Base-by-base conservation (phyloP, 2,888 invertebrate genomes). In the Melanotus villosus region DNA sequence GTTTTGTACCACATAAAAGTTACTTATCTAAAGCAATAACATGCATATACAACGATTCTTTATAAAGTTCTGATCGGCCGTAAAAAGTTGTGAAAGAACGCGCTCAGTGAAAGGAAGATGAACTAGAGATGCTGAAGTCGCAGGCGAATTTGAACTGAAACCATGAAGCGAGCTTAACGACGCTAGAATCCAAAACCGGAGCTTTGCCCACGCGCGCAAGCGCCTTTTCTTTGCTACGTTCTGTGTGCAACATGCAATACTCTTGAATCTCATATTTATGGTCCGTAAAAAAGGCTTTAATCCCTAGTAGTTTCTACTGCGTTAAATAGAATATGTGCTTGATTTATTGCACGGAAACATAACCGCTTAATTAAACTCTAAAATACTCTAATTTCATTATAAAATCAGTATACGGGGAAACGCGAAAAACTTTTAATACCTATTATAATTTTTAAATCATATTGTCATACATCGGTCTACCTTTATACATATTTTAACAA, bases 181-280 rank as follows among this genome's bases (percentile, higher is more conserved):
- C 52, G 64, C 69, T 34, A 52, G 66, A 69, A 69, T 66, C 69
- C 68, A 69, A 72, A 71, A 70, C 59, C 60, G 66, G 50, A 50
- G 50, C 54, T 66, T 69, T 66, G 58, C 26, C 50, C 36, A 45
- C 52, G 30, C 50, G 72, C 72, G 69, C 72, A 72, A 63, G 69
- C 72, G 72, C 26, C 34, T 26, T 16, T 19, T 16, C 12, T 30
- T 32, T 50, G 18, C 38, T 19, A n/a, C 2, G 21, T 38, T 52
- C 18, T 9, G 9, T 32, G 52, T 52, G 52, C 38, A 56, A 26
- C n/a, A 38, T 56, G 56, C 23, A 36, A 56, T 56, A 38, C 18
- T n/a, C 32, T 56, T 56, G 21, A 23, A 21, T 21, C 36, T n/a
- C 32, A 52, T 52, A 32, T 50, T n/a, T n/a, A n/a, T n/a, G n/a